Evolutionary conservation across 35 echinoderm and acorn worm genomes (phyloP).

Genomic region (Ophioderma brevispina): DNA sequence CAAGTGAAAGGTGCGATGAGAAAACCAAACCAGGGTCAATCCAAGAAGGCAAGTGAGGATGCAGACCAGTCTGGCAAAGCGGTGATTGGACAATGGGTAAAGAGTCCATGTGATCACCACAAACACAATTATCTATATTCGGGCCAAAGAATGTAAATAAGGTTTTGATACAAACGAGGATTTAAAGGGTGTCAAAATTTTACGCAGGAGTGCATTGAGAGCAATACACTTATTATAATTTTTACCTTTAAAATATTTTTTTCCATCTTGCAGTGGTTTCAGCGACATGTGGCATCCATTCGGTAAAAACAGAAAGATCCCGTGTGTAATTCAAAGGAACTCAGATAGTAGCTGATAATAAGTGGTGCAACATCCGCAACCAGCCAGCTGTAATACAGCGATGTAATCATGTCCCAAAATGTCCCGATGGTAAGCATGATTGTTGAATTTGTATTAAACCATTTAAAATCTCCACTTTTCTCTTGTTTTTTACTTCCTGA

Average conservation of each 20-base stretch:
- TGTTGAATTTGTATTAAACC: neutral
- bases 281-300: slow-evolving; percentile 5
- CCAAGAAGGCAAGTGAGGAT: neutral
- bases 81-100: neutral
- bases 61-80: slow-evolving; percentile 4
- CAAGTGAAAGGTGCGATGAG: slow-evolving; percentile 19
- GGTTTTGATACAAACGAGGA: neutral
- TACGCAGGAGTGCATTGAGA: neutral
- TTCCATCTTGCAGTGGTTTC: slow-evolving; percentile 10
- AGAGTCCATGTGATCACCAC: neutral
- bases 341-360: neutral
- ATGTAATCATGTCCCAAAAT: slow-evolving; percentile 17
- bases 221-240: neutral
- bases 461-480: neutral
- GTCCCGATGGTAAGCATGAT: neutral
- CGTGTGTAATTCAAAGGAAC: slow-evolving; percentile 8
- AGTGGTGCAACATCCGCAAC: neutral
- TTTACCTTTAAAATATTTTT: neutral
- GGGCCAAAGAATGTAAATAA: neutral
- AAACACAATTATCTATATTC: neutral
- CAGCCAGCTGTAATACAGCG: slow-evolving; percentile 16
- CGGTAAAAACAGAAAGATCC: slow-evolving; percentile 14
- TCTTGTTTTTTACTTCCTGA: no score
- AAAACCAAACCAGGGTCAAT: neutral
- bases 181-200: neutral